Percentiles rank a stretch among this genome's conserved stretches.
Evolutionary conservation across 1,140 invertebrate genomes (phyloP).

Genomic region (Ridgeia piscesae): DNA sequence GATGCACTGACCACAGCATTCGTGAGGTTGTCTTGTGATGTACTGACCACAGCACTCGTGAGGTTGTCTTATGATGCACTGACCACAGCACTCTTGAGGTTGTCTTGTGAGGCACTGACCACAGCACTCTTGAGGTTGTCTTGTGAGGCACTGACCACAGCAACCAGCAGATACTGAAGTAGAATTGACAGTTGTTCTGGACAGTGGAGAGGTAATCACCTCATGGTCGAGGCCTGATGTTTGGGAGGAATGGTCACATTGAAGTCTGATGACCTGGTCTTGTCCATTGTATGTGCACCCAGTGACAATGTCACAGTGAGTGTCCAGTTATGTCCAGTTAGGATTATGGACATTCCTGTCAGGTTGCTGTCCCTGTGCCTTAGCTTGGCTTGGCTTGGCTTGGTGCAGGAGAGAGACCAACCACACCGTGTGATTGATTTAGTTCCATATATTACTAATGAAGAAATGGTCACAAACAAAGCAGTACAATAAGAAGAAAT

Average conservation of each 20-base stretch:
- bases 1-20: too few relatives aligned
- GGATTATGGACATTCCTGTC: background rate
- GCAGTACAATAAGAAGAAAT: background rate
- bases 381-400: too few relatives aligned
- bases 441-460: background rate
- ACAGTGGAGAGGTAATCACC: background rate
- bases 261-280: background rate
- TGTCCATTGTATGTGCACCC: background rate
- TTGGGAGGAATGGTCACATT: background rate
- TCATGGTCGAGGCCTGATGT: background rate
- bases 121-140: background rate
- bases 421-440: too few relatives aligned
- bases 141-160: background rate
- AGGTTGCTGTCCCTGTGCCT: background rate
- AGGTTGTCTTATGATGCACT: too few relatives aligned
- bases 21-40: too few relatives aligned
- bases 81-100: too few relatives aligned
- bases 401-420: background rate
- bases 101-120: background rate
- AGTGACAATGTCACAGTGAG: background rate
- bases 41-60: too few relatives aligned
- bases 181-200: background rate
- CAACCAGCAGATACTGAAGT: background rate
- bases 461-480: background rate
- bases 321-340: background rate